Evolutionary conservation across 92 coral and sea anemone species (phyloP), one percentile per base, ranked within the genome.

Genomic region (Meandrina meandrites): DNA sequence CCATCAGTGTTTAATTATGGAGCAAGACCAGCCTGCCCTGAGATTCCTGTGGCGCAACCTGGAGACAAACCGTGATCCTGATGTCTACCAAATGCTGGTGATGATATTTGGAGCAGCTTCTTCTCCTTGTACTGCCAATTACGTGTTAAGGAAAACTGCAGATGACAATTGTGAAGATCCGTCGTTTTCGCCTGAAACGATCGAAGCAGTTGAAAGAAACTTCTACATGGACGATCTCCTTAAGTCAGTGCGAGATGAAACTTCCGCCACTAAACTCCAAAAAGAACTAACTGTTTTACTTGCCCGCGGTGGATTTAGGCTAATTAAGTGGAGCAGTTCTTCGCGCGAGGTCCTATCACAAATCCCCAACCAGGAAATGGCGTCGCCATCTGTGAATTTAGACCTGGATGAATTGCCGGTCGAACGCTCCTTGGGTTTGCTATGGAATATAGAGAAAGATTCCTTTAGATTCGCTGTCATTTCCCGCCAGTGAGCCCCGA

Each of bases 311-410:
- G 92, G 89, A 2, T 90, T 90, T 30, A 37, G 84, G 50, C 87
- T 90, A 17, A 74, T 88, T 16, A 90, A 90, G 64, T 90, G 92
- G 90, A 81, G 79, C 84, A 89, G 89, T 37, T 85, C 89, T 27
- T 19, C 70, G 5, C 70, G 70, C 15, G 70, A 62, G 45, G 45
- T 40, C 45, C 45, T 40, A 40, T 40, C 45, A 40, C 6, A 40
- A 40, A 40, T 40, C 45, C 70, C 70, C 9, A 27, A 50, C 79
- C 79, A 18, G 56, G 79, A 75, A 22, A 75, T 37, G 56, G 79
- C 79, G 30, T 37, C 54, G 15, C 79, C 79, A 18, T 75, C 79
- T 5, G 57, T 75, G 27, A 45, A 75, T 1, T 42, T 75, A 28
- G 56, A 75, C 57, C 56, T 75, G 21, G 79, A 62, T 22, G 70